These are phyloP conservation scores for Hypomecis atomaria DNA, from an alignment of 2,888 invertebrate genomes.

Conservation along the genomic window DNA sequence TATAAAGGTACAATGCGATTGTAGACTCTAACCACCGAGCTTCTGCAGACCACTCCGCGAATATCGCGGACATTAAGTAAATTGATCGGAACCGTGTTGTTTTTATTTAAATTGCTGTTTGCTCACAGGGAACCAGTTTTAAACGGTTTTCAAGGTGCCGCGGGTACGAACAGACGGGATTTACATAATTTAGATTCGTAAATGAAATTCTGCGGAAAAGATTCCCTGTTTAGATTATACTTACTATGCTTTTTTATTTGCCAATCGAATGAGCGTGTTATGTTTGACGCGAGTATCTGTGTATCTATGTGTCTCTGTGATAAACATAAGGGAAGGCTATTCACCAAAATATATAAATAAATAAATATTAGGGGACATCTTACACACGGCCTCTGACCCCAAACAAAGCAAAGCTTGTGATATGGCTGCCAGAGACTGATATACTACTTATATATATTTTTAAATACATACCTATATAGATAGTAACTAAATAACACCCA, in stretches of 20 bases:
- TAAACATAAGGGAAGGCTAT: too few relatives aligned
- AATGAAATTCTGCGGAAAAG: slow-evolving; percentile 3
- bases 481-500: too few relatives aligned
- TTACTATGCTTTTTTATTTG: too few relatives aligned
- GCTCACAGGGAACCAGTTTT: slow-evolving; percentile 1
- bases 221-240: neutral
- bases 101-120: slow-evolving; percentile 28
- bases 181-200: slow-evolving; percentile 11
- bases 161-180: slow-evolving; percentile 8
- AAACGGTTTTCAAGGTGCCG: slow-evolving; percentile 15
- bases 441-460: too few relatives aligned
- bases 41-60: neutral
- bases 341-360: too few relatives aligned
- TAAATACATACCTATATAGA: too few relatives aligned
- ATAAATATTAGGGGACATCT: too few relatives aligned
- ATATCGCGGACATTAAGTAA: slow-evolving; percentile 18
- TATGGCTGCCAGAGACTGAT: too few relatives aligned
- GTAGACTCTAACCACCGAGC: neutral
- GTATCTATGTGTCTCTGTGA: neutral
- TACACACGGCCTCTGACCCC: too few relatives aligned
- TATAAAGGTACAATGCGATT: neutral
- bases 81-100: slow-evolving; percentile 25
- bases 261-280: too few relatives aligned
- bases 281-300: neutral
- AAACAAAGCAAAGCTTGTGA: too few relatives aligned